Conservation (phyloP, 2,888 invertebrate genomes). For the Lasioglossum calceatum region DNA sequence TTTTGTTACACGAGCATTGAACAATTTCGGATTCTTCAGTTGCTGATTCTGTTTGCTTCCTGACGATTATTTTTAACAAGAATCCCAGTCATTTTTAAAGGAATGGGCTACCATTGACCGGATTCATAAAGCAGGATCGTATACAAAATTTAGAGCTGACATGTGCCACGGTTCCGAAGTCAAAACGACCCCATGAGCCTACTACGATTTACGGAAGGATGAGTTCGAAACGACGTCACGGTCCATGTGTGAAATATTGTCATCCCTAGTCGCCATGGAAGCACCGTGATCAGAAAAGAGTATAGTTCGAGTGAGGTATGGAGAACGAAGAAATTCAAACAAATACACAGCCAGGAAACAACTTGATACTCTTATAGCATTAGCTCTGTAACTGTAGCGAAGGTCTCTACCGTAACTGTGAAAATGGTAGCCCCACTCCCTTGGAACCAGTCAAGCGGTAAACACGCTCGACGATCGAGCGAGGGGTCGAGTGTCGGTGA, state of each 20-base stretch:
- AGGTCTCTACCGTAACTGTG: too few relatives aligned
- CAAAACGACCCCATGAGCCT: neutral
- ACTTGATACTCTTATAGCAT: too few relatives aligned
- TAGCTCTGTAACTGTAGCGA: too few relatives aligned
- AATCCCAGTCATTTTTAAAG: neutral
- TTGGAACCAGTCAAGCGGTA: too few relatives aligned
- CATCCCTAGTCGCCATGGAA: neutral
- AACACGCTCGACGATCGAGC: too few relatives aligned
- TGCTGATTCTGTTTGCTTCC: neutral
- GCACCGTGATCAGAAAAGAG: neutral
- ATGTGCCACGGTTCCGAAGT: conserved; percentile 2
- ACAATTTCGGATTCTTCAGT: too few relatives aligned
- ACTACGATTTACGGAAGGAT: neutral
- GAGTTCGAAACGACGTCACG: neutral
- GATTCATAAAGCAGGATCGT: neutral
- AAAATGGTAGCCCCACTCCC: too few relatives aligned
- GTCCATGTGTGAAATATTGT: neutral
- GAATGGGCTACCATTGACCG: neutral
- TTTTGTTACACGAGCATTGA: too few relatives aligned
- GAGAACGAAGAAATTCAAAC: neutral
- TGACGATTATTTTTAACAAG: too few relatives aligned
- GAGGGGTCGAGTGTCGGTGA: too few relatives aligned
- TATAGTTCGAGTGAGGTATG: neutral
- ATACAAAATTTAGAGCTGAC: neutral
- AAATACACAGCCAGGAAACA: neutral